Conservation (phyloP, 2,888 invertebrate genomes). For the Microctonus hyperodae region DNA sequence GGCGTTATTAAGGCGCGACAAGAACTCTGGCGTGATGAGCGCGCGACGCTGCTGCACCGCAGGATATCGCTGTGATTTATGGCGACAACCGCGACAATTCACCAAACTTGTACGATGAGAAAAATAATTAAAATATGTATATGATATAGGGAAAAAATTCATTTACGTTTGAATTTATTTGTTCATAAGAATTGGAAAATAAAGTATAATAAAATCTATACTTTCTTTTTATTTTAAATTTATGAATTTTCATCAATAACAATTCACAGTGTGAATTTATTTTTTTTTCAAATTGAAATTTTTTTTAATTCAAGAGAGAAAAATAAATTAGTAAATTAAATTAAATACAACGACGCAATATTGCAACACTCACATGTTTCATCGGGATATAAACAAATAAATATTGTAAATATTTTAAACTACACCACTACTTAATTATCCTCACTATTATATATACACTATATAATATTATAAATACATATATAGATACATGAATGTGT, state of each 20-base stretch:
- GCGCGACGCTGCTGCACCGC: constrained; percentile 58
- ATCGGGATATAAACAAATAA: too few relatives aligned
- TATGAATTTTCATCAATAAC: too few relatives aligned
- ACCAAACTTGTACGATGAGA: neutral
- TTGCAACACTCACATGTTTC: too few relatives aligned
- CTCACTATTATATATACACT: neutral
- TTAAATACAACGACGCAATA: too few relatives aligned
- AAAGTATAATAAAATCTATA: too few relatives aligned
- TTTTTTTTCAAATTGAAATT: too few relatives aligned
- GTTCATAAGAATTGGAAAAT: neutral
- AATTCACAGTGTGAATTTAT: too few relatives aligned
- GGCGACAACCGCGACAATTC: constrained; percentile 1
- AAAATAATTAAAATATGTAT: constrained; percentile 6
- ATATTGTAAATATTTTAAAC: too few relatives aligned
- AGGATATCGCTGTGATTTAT: constrained; percentile 49
- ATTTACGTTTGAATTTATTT: neutral
- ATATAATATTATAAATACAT: neutral
- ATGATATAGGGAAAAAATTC: neutral
- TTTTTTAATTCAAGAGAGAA: too few relatives aligned
- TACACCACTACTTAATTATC: too few relatives aligned
- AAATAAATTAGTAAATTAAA: too few relatives aligned
- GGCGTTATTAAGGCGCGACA: constrained; percentile 63
- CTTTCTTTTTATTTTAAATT: too few relatives aligned
- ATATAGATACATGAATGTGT: neutral
- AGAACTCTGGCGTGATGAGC: constrained; percentile 62